Evolutionary conservation across 2,888 invertebrate genomes (phyloP), one percentile per base, ranked within the genome.

Genomic region (Colostygia pectinataria): DNA sequence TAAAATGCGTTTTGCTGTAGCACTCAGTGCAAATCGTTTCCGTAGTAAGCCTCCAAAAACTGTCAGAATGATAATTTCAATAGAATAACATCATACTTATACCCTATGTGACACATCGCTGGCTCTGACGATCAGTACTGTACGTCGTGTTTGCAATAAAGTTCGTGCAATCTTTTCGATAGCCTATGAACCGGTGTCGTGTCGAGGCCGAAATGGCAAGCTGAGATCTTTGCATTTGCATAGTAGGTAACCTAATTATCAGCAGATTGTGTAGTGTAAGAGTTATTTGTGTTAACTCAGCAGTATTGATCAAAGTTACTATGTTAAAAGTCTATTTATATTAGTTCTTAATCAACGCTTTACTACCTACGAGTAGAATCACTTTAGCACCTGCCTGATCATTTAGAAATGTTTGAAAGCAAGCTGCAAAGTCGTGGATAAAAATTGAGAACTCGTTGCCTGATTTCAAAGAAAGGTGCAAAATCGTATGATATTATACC

Each of bases 401-500:
- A 9, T 38, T 23, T 20, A 8, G 31, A 33, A 27, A 42, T 43
- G 18, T 28, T 29, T 7, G 15, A 20, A n/a, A 31, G 39, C 18
- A 15, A 20, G 33, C 39, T 40, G 33, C 20, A 27, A 32, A 32
- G 9, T 25, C 4, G 15, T 12, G 29, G 20, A 13, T 34, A n/a
- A 7, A 12, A 4, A 24, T 48, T 34, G 33, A 57, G 39, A 25
- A 57, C 51, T 51, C 42, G 59, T 66, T 68, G 66, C 57, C 44
- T 49, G 36, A 59, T 61, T 58, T 38, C 32, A 53, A 55, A 55
- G 62, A 60, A 36, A 56, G 54, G 60, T 64, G 62, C 55, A 55
- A 61, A 57, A 71, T 76, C 73, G 71, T 68, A 70, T 57, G 69
- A 73, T 80, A 70, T 78, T 83, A 74, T 84, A 83, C 82, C 83